A percentile compares a stretch with the other conserved stretches of the same genome.
phyloP scores from a whole-genome alignment of 2,113 vertebrate genomes.

The Sebastes fasciatus region DNA sequence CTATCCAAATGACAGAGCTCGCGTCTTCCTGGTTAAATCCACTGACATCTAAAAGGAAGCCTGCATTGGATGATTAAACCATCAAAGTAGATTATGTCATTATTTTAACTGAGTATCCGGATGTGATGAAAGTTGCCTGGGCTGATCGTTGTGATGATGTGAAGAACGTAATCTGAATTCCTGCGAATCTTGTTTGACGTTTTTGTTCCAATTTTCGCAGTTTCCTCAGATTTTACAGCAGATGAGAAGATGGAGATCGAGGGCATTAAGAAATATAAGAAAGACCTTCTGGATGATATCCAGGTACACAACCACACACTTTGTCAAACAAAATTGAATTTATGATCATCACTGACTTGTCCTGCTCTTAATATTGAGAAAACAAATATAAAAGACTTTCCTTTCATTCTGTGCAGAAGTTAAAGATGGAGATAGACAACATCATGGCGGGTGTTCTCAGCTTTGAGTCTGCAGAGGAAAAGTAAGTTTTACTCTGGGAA shows the following conservation, averaged over 20 bases:
- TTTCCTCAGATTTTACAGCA: slow-evolving; percentile 82
- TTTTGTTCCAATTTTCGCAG: slow-evolving; percentile 68
- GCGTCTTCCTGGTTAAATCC: too few relatives aligned
- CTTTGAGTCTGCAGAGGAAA: slow-evolving; percentile 89
- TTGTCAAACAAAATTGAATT: too few relatives aligned
- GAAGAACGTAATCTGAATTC: not conserved
- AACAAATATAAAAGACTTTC: not conserved
- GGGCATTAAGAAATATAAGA: slow-evolving; percentile 86
- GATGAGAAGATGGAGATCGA: slow-evolving; percentile 89
- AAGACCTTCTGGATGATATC: slow-evolving; percentile 92
- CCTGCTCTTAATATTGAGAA: not conserved
- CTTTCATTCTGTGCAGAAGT: slow-evolving; percentile 81
- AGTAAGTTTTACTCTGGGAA: slow-evolving; percentile 74
- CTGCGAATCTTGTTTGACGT: not conserved
- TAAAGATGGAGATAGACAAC: slow-evolving; percentile 91
- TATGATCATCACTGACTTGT: not conserved
- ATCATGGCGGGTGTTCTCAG: slow-evolving; percentile 90
- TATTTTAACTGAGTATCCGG: not conserved
- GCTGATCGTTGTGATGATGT: not conserved
- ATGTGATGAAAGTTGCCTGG: not conserved
- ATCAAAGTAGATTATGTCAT: not conserved
- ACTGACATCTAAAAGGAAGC: not conserved
- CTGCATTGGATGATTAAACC: not conserved
- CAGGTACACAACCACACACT: slow-evolving; percentile 77
- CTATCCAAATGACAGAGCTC: too few relatives aligned